These are phyloP conservation scores for Leucophenga maculata DNA, from an alignment of 2,888 invertebrate genomes.

Conservation along the genomic window DNA sequence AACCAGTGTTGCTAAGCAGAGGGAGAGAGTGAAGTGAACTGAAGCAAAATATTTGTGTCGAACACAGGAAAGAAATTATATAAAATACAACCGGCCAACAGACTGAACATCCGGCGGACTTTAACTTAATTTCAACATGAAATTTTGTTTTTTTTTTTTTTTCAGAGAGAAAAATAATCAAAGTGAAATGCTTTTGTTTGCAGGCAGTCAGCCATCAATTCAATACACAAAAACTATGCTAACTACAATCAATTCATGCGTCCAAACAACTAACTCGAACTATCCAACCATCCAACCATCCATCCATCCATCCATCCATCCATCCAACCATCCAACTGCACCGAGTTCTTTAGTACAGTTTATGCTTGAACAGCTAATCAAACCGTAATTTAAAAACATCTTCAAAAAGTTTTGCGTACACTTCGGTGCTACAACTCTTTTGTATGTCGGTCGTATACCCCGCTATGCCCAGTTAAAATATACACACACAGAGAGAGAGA, in stretches of 20 bases:
- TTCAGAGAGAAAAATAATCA: constrained; percentile 8
- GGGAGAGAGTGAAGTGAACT: neutral
- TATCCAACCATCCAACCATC: neutral
- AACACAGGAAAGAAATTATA: constrained; percentile 16
- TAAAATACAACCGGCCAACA: neutral
- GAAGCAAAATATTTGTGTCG: neutral
- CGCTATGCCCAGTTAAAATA: no score
- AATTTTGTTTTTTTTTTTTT: neutral
- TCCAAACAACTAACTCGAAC: neutral
- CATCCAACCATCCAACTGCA: neutral
- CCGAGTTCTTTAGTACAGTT: constrained; percentile 13
- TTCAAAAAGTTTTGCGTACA: constrained; percentile 19
- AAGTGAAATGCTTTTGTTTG: constrained; percentile 5
- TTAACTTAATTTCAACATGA: constrained; percentile 10
- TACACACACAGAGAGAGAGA: no score
- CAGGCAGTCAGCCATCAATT: neutral
- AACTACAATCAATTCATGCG: neutral
- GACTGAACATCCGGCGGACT: neutral
- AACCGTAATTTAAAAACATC: constrained; percentile 24
- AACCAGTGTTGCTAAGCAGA: no score
- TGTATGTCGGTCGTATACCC: no score
- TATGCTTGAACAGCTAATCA: constrained; percentile 26
- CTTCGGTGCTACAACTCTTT: no score
- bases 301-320: neutral
- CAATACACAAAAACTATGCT: neutral